Evolutionary conservation across 2,113 vertebrate species (phyloP).

Genomic region (Passer domesticus): DNA sequence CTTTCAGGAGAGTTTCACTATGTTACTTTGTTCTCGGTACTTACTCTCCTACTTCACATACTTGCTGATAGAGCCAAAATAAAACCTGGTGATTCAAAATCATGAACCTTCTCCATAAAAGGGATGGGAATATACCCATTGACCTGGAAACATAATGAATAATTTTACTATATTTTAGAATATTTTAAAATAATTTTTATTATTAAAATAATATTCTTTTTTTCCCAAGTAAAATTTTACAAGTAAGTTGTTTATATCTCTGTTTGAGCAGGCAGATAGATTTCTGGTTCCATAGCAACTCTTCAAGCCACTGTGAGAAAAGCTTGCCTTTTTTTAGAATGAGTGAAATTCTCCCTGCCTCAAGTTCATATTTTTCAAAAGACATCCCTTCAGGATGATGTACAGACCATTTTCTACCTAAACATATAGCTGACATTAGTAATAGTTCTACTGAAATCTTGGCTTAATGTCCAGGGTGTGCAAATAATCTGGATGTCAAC

Average conservation of each 20-base stretch:
- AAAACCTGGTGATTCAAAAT: background rate
- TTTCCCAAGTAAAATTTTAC: background rate
- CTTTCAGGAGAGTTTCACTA: background rate
- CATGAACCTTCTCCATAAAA: background rate
- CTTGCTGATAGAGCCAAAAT: background rate
- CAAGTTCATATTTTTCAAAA: background rate
- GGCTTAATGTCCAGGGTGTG: background rate
- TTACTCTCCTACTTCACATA: background rate
- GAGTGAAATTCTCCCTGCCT: background rate
- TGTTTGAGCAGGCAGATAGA: background rate
- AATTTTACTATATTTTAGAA: background rate
- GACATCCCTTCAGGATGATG: background rate
- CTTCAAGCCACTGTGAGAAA: background rate
- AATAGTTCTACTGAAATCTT: background rate
- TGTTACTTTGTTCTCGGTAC: background rate
- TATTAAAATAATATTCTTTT: background rate
- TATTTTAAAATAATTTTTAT: background rate
- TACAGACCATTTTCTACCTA: background rate
- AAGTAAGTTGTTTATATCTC: background rate
- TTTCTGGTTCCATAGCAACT: background rate
- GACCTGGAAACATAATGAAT: background rate
- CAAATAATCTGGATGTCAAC: background rate
- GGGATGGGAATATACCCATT: background rate
- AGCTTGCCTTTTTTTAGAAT: background rate
- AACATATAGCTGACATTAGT: background rate